A percentile compares a stretch with the other conserved stretches of the same genome.
Conservation (phyloP, 2,113 vertebrate genomes). For the Mustelus asterias region DNA sequence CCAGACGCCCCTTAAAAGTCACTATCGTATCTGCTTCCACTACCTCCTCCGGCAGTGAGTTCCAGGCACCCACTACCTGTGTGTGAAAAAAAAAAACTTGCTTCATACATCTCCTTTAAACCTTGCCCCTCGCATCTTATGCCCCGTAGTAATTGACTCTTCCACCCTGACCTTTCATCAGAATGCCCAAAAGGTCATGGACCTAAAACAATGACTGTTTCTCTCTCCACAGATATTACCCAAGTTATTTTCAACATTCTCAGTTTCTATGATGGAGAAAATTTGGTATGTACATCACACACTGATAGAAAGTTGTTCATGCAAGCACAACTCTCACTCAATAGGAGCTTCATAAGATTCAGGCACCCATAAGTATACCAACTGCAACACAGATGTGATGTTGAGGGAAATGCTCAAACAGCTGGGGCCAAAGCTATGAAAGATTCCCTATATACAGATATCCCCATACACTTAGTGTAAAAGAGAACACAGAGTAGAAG, state of each 20-base stretch:
- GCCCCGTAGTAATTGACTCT: too few species aligned
- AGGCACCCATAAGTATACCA: neutral
- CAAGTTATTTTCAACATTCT: neutral
- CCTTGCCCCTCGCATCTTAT: too few species aligned
- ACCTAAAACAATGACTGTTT: neutral
- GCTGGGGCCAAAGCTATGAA: neutral
- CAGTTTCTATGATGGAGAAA: neutral
- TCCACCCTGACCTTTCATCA: too few species aligned
- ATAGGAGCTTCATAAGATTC: neutral
- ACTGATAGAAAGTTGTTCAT: neutral
- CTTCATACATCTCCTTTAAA: too few species aligned
- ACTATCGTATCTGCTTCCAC: too few species aligned
- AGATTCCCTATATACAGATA: neutral
- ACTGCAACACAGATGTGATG: neutral
- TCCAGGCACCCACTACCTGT: too few species aligned
- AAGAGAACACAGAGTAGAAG: neutral
- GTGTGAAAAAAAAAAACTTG: too few species aligned
- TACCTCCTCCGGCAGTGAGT: too few species aligned
- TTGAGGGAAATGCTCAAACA: neutral
- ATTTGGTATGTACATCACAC: neutral
- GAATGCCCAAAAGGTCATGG: too few species aligned
- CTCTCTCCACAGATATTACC: neutral
- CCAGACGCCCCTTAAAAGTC: too few species aligned
- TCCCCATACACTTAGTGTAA: neutral
- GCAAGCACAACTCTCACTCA: neutral